Conservation (phyloP, 1,140 invertebrate genomes). For the Drosophila triauraria region DNA sequence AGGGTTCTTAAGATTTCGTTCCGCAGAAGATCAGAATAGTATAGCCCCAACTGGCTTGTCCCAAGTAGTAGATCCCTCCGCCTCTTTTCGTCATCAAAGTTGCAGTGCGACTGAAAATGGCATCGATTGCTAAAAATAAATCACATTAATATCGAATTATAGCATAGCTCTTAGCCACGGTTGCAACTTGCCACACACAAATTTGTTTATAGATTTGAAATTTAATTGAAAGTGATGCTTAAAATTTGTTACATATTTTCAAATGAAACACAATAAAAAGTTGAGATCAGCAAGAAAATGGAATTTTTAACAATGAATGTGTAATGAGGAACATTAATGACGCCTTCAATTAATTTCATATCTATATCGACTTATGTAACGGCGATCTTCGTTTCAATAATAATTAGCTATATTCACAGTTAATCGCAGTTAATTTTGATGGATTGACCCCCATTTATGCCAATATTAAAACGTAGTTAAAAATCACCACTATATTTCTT, state of each 20-base stretch:
- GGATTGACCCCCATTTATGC: constrained; percentile 46
- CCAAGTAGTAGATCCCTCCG: constrained; percentile 34
- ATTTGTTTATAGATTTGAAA: constrained; percentile 6
- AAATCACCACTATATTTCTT: constrained; percentile 62
- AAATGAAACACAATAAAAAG: neutral
- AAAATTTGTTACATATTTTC: no score
- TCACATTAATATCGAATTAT: neutral
- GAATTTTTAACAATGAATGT: neutral
- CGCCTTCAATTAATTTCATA: neutral
- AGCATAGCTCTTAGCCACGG: constrained; percentile 4
- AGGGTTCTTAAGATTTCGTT: constrained; percentile 92
- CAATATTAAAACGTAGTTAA: constrained; percentile 60
- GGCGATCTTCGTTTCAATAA: constrained; percentile 5
- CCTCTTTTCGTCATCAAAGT: constrained; percentile 45
- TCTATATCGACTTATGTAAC: neutral
- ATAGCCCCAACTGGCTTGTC: constrained; percentile 18
- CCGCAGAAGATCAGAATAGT: constrained; percentile 86
- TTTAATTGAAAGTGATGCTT: constrained; percentile 1
- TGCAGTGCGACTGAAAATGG: constrained; percentile 47
- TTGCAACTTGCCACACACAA: neutral
- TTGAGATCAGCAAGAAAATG: neutral
- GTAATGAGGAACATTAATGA: no score
- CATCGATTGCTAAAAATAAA: constrained; percentile 41
- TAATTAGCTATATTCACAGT: constrained; percentile 4
- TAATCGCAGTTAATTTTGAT: constrained; percentile 9